Evolutionary conservation across 2,888 invertebrate genomes (phyloP).

Genomic region (Mythimna loreyi): DNA sequence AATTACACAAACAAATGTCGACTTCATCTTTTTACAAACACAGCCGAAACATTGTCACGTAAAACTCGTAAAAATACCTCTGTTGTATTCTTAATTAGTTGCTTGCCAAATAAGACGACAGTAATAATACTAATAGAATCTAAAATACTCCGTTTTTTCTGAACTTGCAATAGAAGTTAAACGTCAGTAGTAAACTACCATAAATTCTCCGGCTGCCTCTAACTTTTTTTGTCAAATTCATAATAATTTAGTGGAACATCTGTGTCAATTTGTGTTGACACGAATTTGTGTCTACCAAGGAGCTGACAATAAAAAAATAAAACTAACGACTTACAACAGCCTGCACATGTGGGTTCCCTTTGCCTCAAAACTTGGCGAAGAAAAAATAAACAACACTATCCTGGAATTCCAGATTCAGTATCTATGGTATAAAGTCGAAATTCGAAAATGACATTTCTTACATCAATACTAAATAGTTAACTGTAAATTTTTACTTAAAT

Average conservation of each 20-base stretch:
- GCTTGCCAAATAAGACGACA: constrained; percentile 13
- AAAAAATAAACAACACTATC: constrained; percentile 57
- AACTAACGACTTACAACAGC: constrained; percentile 82
- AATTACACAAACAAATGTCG: constrained; percentile 23
- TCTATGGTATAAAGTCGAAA: constrained; percentile 59
- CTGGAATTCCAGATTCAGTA: constrained; percentile 51
- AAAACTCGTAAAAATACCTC: constrained; percentile 37
- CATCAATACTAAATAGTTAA: constrained; percentile 64
- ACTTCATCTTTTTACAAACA: constrained; percentile 17
- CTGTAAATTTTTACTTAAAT: constrained; percentile 79
- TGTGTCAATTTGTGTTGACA: constrained; percentile 87
- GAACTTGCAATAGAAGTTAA: constrained; percentile 51
- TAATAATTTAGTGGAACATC: constrained; percentile 80
- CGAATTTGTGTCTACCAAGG: constrained; percentile 77
- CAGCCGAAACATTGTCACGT: constrained; percentile 20
- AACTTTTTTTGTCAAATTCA: constrained; percentile 60
- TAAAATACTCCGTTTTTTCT: constrained; percentile 37
- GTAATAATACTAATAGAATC: constrained; percentile 15
- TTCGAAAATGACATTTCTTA: constrained; percentile 54
- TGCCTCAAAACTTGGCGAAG: constrained; percentile 73
- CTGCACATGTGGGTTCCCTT: constrained; percentile 83
- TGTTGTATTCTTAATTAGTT: constrained; percentile 17
- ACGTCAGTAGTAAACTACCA: constrained; percentile 58
- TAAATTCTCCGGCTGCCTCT: constrained; percentile 49
- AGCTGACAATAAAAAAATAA: constrained; percentile 78